Evolutionary conservation across 2,113 vertebrate species (phyloP).

Genomic region (Zootoca vivipara): DNA sequence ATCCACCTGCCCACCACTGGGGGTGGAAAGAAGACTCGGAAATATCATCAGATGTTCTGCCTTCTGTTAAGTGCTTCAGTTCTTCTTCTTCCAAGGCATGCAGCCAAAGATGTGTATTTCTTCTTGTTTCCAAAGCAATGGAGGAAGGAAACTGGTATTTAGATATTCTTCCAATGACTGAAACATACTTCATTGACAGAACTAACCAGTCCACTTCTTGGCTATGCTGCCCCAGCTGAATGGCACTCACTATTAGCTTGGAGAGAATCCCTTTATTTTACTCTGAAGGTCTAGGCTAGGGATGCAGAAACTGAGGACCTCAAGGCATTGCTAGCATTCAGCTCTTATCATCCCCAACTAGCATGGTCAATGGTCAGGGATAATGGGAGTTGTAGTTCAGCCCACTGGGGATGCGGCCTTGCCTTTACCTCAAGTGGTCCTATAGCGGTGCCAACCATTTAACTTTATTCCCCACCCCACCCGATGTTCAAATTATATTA

Average conservation of each 20-base stretch:
- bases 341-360: too few relatives aligned
- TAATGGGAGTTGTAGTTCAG: too few relatives aligned
- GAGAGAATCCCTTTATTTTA: not conserved
- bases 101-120: constrained; percentile 11
- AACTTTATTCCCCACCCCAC: not conserved
- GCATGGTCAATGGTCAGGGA: too few relatives aligned
- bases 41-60: not conserved
- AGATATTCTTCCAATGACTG: not conserved
- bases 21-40: not conserved
- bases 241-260: not conserved
- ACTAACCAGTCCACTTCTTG: not conserved
- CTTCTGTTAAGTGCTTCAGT: constrained; percentile 5
- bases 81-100: not conserved
- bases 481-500: not conserved
- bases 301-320: too few relatives aligned
- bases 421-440: not conserved
- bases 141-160: not conserved
- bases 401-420: not conserved
- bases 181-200: not conserved
- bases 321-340: too few relatives aligned
- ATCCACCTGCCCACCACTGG: constrained; percentile 13
- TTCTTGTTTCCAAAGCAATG: not conserved
- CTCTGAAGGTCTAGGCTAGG: not conserved
- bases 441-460: not conserved
- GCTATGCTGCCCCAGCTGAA: not conserved